Conservation (phyloP, 2,113 vertebrate species). For the Gallinago undulata region DNA sequence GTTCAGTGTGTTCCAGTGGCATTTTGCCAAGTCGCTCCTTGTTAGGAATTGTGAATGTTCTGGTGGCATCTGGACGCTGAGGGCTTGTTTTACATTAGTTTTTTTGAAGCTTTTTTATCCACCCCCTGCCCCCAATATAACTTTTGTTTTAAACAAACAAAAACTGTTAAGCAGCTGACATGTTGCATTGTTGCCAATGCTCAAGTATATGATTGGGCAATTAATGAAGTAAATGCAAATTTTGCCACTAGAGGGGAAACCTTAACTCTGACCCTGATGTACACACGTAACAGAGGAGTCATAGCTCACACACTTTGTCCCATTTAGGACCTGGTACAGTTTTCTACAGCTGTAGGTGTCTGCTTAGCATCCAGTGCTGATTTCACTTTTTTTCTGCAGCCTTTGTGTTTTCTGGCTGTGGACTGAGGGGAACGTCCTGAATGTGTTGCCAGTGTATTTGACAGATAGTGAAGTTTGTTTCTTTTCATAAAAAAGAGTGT, state of each 20-base stretch:
- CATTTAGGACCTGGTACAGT: not conserved
- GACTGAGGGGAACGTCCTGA: not conserved
- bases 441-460: not conserved
- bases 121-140: not conserved
- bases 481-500: not conserved
- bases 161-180: not conserved
- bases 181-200: not conserved
- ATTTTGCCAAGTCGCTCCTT: conserved; percentile 14
- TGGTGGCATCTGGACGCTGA: not conserved
- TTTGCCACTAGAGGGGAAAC: not conserved
- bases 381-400: not conserved
- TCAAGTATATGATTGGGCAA: not conserved
- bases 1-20: conserved; percentile 17
- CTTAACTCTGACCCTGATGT: not conserved
- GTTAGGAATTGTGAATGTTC: not conserved
- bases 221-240: not conserved
- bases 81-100: not conserved
- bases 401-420: not conserved
- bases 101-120: not conserved
- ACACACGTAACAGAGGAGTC: not conserved
- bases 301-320: not conserved
- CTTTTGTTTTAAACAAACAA: not conserved
- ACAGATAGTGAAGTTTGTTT: not conserved
- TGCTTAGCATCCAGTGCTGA: not conserved
- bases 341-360: not conserved